A percentile compares a stretch with the other conserved stretches of the same genome.
Evolutionary conservation across 1,140 invertebrate genomes (phyloP).

Genomic region (Berghia stephanieae): DNA sequence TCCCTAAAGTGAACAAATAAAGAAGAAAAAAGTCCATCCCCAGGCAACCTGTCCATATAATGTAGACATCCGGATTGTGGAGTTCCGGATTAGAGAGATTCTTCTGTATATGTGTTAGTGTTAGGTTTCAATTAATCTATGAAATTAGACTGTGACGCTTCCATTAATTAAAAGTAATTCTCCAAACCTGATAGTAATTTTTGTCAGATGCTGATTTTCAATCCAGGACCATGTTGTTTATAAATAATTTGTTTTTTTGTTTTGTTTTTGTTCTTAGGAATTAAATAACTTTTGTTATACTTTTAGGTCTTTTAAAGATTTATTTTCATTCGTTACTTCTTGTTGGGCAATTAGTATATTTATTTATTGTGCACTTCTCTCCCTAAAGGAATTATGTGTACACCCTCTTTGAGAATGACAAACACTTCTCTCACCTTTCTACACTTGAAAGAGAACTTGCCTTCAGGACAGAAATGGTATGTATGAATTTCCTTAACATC

Average conservation of each 20-base stretch:
- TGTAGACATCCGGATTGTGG: too few species aligned
- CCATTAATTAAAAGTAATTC: too few species aligned
- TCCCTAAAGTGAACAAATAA: too few species aligned
- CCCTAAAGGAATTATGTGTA: constrained; percentile 72
- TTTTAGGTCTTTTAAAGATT: neutral
- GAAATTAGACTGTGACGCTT: too few species aligned
- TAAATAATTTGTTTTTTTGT: constrained; percentile 12
- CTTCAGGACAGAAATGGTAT: constrained; percentile 83
- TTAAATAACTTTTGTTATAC: neutral
- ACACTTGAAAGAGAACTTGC: constrained; percentile 84
- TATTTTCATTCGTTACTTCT: neutral
- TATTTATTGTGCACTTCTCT: constrained; percentile 14
- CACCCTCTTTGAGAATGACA: constrained; percentile 81
- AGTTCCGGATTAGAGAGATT: too few species aligned
- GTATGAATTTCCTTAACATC: too few species aligned
- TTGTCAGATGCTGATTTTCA: too few species aligned
- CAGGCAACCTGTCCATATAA: too few species aligned
- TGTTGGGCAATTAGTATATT: neutral
- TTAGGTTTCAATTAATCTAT: too few species aligned
- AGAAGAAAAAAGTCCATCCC: too few species aligned
- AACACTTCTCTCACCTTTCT: constrained; percentile 84
- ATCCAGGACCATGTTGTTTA: neutral
- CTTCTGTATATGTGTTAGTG: too few species aligned
- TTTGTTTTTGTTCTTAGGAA: constrained; percentile 39
- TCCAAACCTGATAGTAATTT: too few species aligned